phyloP scores from a whole-genome alignment of 1,140 invertebrate species.

The Vanessa tameamea region DNA sequence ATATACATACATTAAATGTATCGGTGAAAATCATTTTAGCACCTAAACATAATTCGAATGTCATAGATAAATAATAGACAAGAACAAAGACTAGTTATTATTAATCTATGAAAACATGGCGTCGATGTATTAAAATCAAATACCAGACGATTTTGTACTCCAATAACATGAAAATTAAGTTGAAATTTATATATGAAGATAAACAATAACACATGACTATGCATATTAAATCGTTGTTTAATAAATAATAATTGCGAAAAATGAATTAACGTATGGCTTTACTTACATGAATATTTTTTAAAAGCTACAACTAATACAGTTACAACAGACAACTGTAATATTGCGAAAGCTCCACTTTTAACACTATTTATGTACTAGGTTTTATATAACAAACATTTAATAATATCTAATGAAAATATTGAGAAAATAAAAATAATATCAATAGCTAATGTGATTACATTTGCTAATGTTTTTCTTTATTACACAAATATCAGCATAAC shows the following conservation, averaged over 20 bases:
- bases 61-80: conserved; percentile 18
- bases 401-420: neutral
- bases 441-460: neutral
- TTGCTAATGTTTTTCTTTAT: neutral
- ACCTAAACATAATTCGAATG: neutral
- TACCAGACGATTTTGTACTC: conserved; percentile 28
- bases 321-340: conserved; percentile 21
- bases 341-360: conserved; percentile 18
- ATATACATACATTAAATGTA: neutral
- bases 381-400: conserved; percentile 15
- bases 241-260: conserved; percentile 4
- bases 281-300: conserved; percentile 7
- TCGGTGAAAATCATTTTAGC: conserved; percentile 5
- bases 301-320: conserved; percentile 17
- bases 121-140: conserved; percentile 24
- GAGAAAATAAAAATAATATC: conserved; percentile 8
- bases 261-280: conserved; percentile 16
- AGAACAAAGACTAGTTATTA: conserved; percentile 32
- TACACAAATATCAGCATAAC: too few species aligned
- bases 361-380: conserved; percentile 9
- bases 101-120: conserved; percentile 30
- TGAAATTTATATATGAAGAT: neutral
- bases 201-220: neutral
- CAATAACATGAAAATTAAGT: conserved; percentile 10
- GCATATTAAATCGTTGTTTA: conserved; percentile 1